Evolutionary conservation across 2,797 vertebrate species (phyloP), one percentile per base, ranked within the genome.

Genomic region (Jordanella pulchra): DNA sequence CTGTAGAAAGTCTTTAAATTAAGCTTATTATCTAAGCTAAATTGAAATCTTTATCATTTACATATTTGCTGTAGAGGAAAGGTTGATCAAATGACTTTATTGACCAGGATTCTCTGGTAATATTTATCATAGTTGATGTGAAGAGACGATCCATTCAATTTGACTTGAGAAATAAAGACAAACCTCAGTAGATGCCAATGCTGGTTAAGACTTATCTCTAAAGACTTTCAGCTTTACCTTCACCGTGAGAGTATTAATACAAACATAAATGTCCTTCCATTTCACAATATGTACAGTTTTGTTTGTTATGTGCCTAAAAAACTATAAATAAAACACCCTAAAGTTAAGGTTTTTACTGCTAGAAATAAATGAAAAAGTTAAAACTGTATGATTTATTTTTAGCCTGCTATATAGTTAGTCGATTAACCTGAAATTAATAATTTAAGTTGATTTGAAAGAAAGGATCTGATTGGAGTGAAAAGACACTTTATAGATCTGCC

Each of bases 401-500:
- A 11, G 7, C 35, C 15, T 27, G 7, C 23, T 9, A 1, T 64
- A 1, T 25, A 27, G 39, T 44, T 44, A 25, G 60, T 64, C 15
- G 39, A 44, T 64, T 50, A 6, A 44, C 44, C 50, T 1, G 39
- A 50, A 47, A 65, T 44, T 1, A 32, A 69, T 50, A 17, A 69
- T 48, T 60, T 3, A 60, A 11, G 7, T 60, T 48, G 45, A n/a
- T 60, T 51, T 67, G 23, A 25, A 58, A 35, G 21, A 60, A 60
- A 70, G 32, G n/a, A 63, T 63, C 65, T 3, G 28, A 15, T 28
- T 50, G 21, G 21, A 39, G 23, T 25, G 11, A 23, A 30, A 35
- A 30, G 65, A 64, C 30, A 9, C 28, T 39, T 9, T 39, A 51
- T 67, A 42, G 66, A 68, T 68, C 51, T 55, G 35, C 35, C 35